A percentile compares a stretch with the other conserved stretches of the same genome.
These are phyloP conservation scores for Nematolebias whitei DNA, from an alignment of 2,113 vertebrate genomes.

Conservation along the genomic window DNA sequence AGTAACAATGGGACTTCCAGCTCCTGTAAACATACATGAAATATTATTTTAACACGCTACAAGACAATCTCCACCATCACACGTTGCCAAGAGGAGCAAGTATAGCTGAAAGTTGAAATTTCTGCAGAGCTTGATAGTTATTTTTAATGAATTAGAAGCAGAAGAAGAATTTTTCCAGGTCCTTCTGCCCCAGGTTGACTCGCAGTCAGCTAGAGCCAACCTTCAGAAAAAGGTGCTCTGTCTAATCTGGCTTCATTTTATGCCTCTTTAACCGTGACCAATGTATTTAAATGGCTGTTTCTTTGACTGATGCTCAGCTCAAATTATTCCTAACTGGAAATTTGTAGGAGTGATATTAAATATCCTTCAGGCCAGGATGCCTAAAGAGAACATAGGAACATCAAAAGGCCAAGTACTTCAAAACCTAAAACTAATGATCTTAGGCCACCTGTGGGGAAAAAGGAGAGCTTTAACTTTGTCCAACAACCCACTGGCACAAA, in stretches of 20 bases:
- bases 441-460: conserved; percentile 72
- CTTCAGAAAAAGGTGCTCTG: conserved; percentile 77
- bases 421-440: conserved; percentile 85
- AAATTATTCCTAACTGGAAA: conserved; percentile 85
- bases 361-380: conserved; percentile 81
- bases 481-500: conserved; percentile 66
- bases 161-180: conserved; percentile 37
- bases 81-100: conserved; percentile 33
- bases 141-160: conserved; percentile 70
- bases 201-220: conserved; percentile 45
- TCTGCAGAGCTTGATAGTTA: conserved; percentile 49
- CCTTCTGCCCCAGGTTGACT: conserved; percentile 54
- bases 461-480: conserved; percentile 73
- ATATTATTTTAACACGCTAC: conserved; percentile 69
- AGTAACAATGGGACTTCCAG: conserved; percentile 60
- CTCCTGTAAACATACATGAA: conserved; percentile 70
- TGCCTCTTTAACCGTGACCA: conserved; percentile 84
- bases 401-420: conserved; percentile 86
- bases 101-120: conserved; percentile 47
- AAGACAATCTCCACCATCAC: conserved; percentile 58
- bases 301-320: conserved; percentile 82
- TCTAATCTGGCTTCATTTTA: conserved; percentile 86
- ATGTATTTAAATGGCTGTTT: conserved; percentile 84
- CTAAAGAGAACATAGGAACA: conserved; percentile 82
- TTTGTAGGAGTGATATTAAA: conserved; percentile 84